Conservation (phyloP, 2,888 invertebrate genomes). For the Agelastica alni region DNA sequence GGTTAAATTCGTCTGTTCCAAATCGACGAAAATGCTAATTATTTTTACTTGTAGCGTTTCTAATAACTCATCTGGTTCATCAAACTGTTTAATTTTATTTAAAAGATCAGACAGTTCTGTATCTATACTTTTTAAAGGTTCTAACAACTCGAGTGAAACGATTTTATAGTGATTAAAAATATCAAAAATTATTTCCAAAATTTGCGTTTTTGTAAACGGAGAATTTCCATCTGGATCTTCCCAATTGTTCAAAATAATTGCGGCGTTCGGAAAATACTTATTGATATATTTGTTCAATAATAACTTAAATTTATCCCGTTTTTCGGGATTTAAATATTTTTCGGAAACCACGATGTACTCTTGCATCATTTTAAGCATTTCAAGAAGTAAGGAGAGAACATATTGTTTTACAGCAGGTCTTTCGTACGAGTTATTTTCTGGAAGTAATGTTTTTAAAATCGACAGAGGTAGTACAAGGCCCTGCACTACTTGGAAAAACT, state of each 20-base stretch:
- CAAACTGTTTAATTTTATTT: slow-evolving; percentile 16
- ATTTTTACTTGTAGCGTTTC: slow-evolving; percentile 52
- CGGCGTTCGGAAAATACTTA: slow-evolving; percentile 52
- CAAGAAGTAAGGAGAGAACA: slow-evolving; percentile 48
- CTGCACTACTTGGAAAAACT: slow-evolving; percentile 49
- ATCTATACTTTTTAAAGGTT: slow-evolving; percentile 39
- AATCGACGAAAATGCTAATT: slow-evolving; percentile 53
- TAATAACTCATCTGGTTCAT: slow-evolving; percentile 28
- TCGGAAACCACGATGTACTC: slow-evolving; percentile 33
- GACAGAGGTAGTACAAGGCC: slow-evolving; percentile 46
- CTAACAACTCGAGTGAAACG: slow-evolving; percentile 61
- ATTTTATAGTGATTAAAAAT: slow-evolving; percentile 62
- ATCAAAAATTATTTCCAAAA: slow-evolving; percentile 57
- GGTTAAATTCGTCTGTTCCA: slow-evolving; percentile 51
- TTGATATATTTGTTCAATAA: slow-evolving; percentile 39
- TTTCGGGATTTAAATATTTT: slow-evolving; percentile 31
- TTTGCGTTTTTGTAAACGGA: slow-evolving; percentile 32
- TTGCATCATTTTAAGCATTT: slow-evolving; percentile 41
- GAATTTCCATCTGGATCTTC: slow-evolving; percentile 33
- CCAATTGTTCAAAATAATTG: slow-evolving; percentile 50
- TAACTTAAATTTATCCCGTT: slow-evolving; percentile 34
- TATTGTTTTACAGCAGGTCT: slow-evolving; percentile 55
- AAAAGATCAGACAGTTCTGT: slow-evolving; percentile 38
- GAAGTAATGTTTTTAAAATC: slow-evolving; percentile 46
- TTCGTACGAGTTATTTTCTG: slow-evolving; percentile 39